These are phyloP conservation scores for Anseranas semipalmata DNA, from an alignment of 2,113 vertebrate species.

Conservation along the genomic window DNA sequence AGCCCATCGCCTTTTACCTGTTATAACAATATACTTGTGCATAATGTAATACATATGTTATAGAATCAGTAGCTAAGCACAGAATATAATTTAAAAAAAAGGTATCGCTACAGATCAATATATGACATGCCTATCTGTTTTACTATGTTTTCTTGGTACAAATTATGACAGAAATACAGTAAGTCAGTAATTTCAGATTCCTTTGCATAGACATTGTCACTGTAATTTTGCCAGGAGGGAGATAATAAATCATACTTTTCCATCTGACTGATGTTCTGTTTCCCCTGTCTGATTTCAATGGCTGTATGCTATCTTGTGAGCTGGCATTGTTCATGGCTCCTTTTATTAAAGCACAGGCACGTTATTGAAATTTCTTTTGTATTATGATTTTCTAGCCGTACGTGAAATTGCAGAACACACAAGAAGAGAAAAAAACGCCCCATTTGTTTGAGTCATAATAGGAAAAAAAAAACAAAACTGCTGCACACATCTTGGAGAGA, in stretches of 20 bases:
- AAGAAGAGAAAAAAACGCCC: neutral
- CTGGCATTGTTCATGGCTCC: conserved; percentile 43
- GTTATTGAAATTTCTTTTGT: conserved; percentile 60
- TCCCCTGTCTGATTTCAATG: conserved; percentile 58
- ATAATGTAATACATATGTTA: neutral
- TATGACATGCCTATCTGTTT: conserved; percentile 25
- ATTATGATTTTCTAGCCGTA: conserved; percentile 57
- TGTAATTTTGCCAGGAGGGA: conserved; percentile 55
- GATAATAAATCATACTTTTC: conserved; percentile 72
- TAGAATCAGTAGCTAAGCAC: conserved; percentile 17
- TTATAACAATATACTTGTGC: neutral
- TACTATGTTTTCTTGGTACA: conserved; percentile 27
- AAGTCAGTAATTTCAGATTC: conserved; percentile 65
- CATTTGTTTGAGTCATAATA: conserved; percentile 9
- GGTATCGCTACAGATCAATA: conserved; percentile 42
- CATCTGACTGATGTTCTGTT: conserved; percentile 61
- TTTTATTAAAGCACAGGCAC: conserved; percentile 67
- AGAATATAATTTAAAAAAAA: conserved; percentile 18
- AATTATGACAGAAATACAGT: conserved; percentile 60
- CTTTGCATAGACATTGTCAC: conserved; percentile 43
- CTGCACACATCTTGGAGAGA: neutral
- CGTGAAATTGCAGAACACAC: conserved; percentile 62
- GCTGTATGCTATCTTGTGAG: conserved; percentile 44
- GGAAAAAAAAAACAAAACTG: neutral
- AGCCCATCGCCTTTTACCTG: neutral